phyloP scores from a whole-genome alignment of 1,140 invertebrate species.

The Octopus sinensis region DNA sequence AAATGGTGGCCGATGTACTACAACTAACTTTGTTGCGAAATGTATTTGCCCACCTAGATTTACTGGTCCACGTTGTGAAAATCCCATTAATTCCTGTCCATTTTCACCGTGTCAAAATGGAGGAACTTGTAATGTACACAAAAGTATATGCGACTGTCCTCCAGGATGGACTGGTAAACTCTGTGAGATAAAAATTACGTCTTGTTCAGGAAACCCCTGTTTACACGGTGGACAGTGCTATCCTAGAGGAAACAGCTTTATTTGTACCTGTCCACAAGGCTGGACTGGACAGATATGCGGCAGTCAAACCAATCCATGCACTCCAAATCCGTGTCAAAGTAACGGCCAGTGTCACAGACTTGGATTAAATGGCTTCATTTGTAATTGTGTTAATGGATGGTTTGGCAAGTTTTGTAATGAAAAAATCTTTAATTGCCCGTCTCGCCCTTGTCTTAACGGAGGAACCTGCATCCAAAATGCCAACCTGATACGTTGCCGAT shows the following conservation, averaged over 20 bases:
- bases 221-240: background rate
- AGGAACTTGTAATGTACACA: background rate
- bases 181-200: constrained; percentile 9
- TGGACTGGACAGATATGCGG: constrained; percentile 14
- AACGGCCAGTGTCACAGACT: background rate
- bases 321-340: background rate
- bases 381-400: background rate
- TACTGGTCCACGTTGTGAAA: too few species aligned
- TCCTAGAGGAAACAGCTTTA: background rate
- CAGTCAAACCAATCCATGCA: background rate
- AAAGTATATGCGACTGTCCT: background rate
- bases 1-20: too few species aligned
- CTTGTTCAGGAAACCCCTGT: background rate
- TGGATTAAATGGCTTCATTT: background rate
- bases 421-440: constrained; percentile 11
- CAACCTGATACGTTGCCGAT: background rate
- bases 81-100: too few species aligned
- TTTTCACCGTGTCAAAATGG: background rate
- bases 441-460: background rate
- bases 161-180: constrained; percentile 9
- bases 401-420: background rate
- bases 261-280: constrained; percentile 8
- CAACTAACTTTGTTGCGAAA: too few species aligned
- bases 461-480: constrained; percentile 14
- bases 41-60: too few species aligned